phyloP scores from a whole-genome alignment of 2,113 vertebrate genomes.

The Quiscalus mexicanus region DNA sequence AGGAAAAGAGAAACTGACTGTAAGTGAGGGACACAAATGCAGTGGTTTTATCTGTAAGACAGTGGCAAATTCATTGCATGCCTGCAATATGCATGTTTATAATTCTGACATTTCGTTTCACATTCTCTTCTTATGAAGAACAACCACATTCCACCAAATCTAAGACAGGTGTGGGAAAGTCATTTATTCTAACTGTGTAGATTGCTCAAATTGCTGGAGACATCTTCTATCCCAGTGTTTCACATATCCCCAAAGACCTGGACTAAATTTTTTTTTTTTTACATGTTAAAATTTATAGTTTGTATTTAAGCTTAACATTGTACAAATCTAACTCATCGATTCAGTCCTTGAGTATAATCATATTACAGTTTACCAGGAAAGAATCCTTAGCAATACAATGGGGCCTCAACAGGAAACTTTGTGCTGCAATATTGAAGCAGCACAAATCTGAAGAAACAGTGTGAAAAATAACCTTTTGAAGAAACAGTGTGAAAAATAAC shows the following conservation, averaged over 20 bases:
- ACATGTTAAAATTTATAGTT: conserved; percentile 19
- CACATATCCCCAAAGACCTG: not conserved
- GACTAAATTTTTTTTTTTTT: conserved; percentile 45
- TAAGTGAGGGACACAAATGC: not conserved
- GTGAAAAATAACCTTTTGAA: not conserved
- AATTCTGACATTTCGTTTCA: conserved; percentile 29
- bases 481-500: not conserved
- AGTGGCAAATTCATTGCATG: not conserved
- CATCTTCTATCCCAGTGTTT: not conserved
- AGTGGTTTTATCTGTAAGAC: not conserved
- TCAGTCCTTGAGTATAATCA: not conserved
- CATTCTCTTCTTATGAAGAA: conserved; percentile 5
- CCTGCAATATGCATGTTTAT: not conserved
- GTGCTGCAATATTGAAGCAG: not conserved
- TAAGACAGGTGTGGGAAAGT: conserved; percentile 24
- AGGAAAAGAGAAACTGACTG: conserved; percentile 29
- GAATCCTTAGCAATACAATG: not conserved
- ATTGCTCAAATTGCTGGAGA: not conserved
- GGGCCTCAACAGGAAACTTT: not conserved
- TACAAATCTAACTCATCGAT: not conserved
- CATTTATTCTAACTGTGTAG: not conserved
- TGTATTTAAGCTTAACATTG: not conserved
- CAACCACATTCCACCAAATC: conserved; percentile 23
- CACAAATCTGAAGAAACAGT: not conserved
- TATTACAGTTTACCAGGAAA: not conserved